A percentile compares a stretch with the other conserved stretches of the same genome.
These are phyloP conservation scores for Acanthornis magna DNA, from an alignment of 2,797 vertebrate species.

Conservation along the genomic window DNA sequence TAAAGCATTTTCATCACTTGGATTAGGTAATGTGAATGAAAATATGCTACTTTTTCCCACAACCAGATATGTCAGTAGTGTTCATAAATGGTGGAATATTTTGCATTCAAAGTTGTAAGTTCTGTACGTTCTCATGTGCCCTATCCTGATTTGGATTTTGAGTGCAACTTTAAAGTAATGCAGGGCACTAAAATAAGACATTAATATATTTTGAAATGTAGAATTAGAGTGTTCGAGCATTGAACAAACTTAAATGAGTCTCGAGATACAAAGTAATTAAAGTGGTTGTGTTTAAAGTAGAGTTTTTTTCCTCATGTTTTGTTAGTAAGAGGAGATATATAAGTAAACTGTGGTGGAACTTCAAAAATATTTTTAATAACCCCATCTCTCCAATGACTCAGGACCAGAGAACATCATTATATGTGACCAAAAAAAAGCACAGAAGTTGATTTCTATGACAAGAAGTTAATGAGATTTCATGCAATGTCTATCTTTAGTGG, in stretches of 20 bases:
- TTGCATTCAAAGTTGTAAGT: not conserved
- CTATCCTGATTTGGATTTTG: not conserved
- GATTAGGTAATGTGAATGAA: not conserved
- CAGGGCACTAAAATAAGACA: not conserved
- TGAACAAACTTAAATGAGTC: not conserved
- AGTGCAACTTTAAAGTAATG: not conserved
- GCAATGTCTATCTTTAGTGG: not conserved
- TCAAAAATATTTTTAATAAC: not conserved
- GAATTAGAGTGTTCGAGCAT: not conserved
- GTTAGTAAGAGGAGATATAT: not conserved
- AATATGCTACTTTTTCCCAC: not conserved
- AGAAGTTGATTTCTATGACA: not conserved
- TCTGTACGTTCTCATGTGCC: not conserved
- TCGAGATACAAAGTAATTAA: slow-evolving; percentile 1
- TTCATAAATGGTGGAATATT: not conserved
- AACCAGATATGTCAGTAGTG: not conserved
- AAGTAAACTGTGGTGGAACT: not conserved
- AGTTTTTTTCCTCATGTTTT: not conserved
- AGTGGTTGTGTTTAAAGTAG: not conserved
- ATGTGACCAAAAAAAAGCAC: not conserved
- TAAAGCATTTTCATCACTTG: not conserved
- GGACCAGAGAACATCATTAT: not conserved
- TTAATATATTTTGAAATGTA: not conserved
- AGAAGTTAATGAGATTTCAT: slow-evolving; percentile 13
- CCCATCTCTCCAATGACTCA: not conserved